Conservation (phyloP, 2,888 invertebrate genomes). For the Iphiclides podalirius region DNA sequence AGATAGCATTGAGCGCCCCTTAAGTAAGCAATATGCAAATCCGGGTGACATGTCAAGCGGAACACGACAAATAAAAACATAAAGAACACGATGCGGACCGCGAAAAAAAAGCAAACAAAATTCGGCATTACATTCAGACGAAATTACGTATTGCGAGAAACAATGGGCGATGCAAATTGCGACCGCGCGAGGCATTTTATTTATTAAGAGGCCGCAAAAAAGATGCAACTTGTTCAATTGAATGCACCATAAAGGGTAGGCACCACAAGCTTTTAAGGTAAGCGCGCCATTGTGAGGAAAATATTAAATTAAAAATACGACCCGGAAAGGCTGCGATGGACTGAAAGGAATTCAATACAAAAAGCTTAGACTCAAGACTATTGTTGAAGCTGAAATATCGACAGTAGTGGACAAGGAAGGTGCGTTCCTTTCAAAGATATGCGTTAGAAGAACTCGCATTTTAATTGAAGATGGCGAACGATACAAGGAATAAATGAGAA, state of each 20-base stretch:
- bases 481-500: no score
- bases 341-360: slow-evolving; percentile 37
- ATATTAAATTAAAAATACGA: slow-evolving; percentile 49
- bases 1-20: slow-evolving; percentile 12
- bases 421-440: neutral
- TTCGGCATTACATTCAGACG: slow-evolving; percentile 51
- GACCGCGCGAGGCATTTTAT: slow-evolving; percentile 51
- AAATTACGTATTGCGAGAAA: slow-evolving; percentile 63
- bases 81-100: slow-evolving; percentile 34
- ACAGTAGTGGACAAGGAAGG: neutral
- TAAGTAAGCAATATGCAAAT: slow-evolving; percentile 19
- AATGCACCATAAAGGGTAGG: slow-evolving; percentile 54
- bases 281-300: slow-evolving; percentile 49
- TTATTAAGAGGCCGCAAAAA: slow-evolving; percentile 57
- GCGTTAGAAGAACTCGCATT: neutral
- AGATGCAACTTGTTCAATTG: slow-evolving; percentile 51
- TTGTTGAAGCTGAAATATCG: slow-evolving; percentile 10
- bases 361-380: slow-evolving; percentile 27
- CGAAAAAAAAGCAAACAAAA: slow-evolving; percentile 40
- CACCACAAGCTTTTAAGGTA: slow-evolving; percentile 52
- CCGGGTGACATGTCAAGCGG: slow-evolving; percentile 18
- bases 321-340: slow-evolving; percentile 45
- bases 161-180: slow-evolving; percentile 74
- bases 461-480: no score
- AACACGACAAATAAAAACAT: slow-evolving; percentile 40